Evolutionary conservation across 2,888 invertebrate genomes (phyloP), one percentile per base, ranked within the genome.

Genomic region (Drosophila phalerata): DNA sequence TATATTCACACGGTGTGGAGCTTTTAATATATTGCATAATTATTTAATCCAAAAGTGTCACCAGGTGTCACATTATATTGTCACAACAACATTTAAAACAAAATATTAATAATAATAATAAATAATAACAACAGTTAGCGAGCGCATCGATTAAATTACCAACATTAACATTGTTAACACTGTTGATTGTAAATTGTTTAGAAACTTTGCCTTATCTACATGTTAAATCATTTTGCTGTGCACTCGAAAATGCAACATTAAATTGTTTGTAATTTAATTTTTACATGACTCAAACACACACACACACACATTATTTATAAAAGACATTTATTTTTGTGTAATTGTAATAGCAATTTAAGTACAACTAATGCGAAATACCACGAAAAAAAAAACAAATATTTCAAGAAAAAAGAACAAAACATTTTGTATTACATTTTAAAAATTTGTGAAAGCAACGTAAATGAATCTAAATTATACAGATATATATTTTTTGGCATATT

Each of bases 261-360:
- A 73, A 57, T 74, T 72, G 62, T 79, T 81, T 79, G 67, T 79
- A 75, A 75, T 60, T 75, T 70, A 71, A 60, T 74, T 71, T 55
- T 52, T 60, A 69, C 48, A 66, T 52, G 49, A 64, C 48, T 57
- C 34, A 60, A 19, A 55, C 52, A 58, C 48, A 60, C 34, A 60
- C 28, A 55, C 52, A 58, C 45, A 66, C 61, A 81, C 74, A 77
- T 69, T 56, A 72, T 68, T 63, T 60, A 76, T 69, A 80, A 85
- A 85, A 85, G 89, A 85, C 85, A 85, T 85, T 89, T 89, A 75
- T 82, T 82, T 75, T 86, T 75, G 81, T 87, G 82, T 87, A 81
- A 69, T 69, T 77, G 79, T 77, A 79, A 60, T 77, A 79, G 81
- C 56, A 32, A 72, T 57, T 69, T 85, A 85, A 85, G 88, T 77